Evolutionary conservation across 2,888 invertebrate genomes (phyloP).

Genomic region (Geotrupes spiniger): DNA sequence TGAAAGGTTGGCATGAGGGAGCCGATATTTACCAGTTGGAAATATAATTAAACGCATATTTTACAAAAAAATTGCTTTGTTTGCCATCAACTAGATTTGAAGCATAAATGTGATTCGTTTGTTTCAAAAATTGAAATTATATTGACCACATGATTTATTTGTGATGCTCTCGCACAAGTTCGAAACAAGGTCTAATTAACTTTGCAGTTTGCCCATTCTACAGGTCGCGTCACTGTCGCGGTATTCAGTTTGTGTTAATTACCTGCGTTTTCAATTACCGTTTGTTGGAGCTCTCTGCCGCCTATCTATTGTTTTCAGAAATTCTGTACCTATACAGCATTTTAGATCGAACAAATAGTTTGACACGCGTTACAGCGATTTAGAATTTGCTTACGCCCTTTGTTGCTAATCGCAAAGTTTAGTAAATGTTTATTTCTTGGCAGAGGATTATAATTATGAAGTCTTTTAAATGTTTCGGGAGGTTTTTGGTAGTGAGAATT

Average conservation of each 20-base stretch:
- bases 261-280: slow-evolving; percentile 37
- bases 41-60: no score
- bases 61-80: no score
- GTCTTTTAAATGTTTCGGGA: slow-evolving; percentile 1
- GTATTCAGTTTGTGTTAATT: slow-evolving; percentile 36
- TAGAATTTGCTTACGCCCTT: no score
- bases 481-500: slow-evolving; percentile 15
- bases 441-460: slow-evolving; percentile 1
- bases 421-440: no score
- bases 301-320: slow-evolving; percentile 25
- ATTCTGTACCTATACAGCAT: no score
- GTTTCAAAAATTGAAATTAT: background rate
- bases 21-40: no score
- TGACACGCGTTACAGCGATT: no score
- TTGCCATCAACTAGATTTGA: no score
- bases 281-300: slow-evolving; percentile 28
- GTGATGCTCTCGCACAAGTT: slow-evolving; percentile 28
- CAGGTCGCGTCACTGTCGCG: slow-evolving; percentile 28
- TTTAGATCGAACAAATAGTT: no score
- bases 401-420: no score
- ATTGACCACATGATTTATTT: slow-evolving; percentile 30
- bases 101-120: no score
- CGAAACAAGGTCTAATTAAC: slow-evolving; percentile 33
- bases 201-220: slow-evolving; percentile 26
- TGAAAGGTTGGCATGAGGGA: no score